Evolutionary conservation across 1,140 invertebrate genomes (phyloP), one percentile per base, ranked within the genome.

Genomic region (Brachionus calyciflorus): DNA sequence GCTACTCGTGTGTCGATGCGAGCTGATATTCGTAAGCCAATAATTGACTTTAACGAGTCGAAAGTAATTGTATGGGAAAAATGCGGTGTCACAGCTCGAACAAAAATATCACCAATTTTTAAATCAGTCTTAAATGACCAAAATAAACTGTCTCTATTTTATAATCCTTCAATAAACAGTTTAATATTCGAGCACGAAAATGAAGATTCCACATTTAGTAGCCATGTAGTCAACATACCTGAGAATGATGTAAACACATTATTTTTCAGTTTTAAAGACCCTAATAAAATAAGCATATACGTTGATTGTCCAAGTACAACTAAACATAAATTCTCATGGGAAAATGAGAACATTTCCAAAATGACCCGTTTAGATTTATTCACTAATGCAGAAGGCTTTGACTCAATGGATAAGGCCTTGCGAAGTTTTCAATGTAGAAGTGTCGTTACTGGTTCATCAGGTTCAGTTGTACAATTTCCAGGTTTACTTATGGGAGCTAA

Each of bases 1-100:
- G n/a, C 28, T 19, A 7, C 1, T 60, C 55, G 28, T 19, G 4
- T 60, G 10, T 17, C n/a, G 37, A 33, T n/a, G 14, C 30, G 17
- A 33, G 10, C 55, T 17, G 55, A n/a, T 33, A 33, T 60, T 19
- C 33, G 4, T 12, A 26, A 33, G 2, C 5, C 30, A 37, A n/a
- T 26, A 10, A 17, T 60, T 21, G 55, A 17, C 19, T 60, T 60
- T 19, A 60, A 60, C 19, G 30, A 60, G 10, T 37, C 55, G 17
- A 60, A 60, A 24, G 60, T 65, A 10, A 46, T 65, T 26, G 60
- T 65, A 5, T 65, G 60, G 60, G 60, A 65, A 65, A 65, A 65
- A 44, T 65, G 60, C 3, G 60, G 60, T 46, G 40, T 65, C 12
- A 12, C 19, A 28, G 60, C 60, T 14, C 17, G 40, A 44, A 65